These are phyloP conservation scores for Oryzias dopingdopingensis DNA, from an alignment of 2,797 vertebrate genomes.

Conservation along the genomic window DNA sequence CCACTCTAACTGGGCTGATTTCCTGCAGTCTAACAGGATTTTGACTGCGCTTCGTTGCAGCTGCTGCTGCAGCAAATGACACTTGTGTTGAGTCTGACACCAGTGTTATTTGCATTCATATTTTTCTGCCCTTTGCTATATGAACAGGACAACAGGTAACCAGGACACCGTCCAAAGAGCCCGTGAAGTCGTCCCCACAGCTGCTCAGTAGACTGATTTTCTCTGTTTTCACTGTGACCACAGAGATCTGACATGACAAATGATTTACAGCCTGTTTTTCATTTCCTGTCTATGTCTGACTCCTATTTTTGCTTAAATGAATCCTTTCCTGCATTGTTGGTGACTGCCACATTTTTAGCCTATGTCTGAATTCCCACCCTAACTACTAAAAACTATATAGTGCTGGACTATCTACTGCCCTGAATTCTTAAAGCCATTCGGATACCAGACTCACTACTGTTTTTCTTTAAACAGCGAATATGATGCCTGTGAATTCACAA, in stretches of 20 bases:
- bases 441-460: neutral
- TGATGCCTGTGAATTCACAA: no score
- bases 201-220: conserved; percentile 43
- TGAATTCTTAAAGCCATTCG: no score
- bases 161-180: conserved; percentile 17
- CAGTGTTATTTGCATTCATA: conserved; percentile 12
- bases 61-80: neutral
- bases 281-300: conserved; percentile 24
- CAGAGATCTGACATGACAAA: no score
- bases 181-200: conserved; percentile 33
- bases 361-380: neutral
- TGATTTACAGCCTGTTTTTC: conserved; percentile 4
- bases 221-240: no score
- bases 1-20: no score
- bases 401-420: no score
- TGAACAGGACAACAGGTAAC: conserved; percentile 12
- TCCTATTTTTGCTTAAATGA: conserved; percentile 11
- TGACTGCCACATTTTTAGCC: neutral
- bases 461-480: no score
- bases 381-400: no score
- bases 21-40: no score
- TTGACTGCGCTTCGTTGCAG: no score
- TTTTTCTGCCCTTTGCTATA: conserved; percentile 6
- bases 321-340: conserved; percentile 26
- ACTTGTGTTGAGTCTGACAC: neutral